Percentiles rank a stretch among this genome's conserved stretches.
Evolutionary conservation across 2,797 vertebrate genomes (phyloP).

Genomic region (Tapirus indicus): DNA sequence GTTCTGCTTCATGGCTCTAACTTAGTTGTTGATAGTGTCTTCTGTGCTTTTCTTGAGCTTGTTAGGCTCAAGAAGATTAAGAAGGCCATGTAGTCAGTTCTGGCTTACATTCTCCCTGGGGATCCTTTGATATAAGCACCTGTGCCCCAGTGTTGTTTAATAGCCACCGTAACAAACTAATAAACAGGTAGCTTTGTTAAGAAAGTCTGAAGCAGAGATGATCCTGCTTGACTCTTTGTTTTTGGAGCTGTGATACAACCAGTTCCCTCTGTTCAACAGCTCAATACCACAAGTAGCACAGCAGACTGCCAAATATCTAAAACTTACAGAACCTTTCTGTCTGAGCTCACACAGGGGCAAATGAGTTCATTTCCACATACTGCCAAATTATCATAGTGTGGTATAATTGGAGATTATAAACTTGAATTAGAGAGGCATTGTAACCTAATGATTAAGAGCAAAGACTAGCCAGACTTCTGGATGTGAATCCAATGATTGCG

Average conservation of each 20-base stretch:
- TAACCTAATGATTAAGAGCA: slow-evolving; percentile 23
- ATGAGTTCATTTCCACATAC: slow-evolving; percentile 24
- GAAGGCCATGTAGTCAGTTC: not conserved
- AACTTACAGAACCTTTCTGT: not conserved
- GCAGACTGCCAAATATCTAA: not conserved
- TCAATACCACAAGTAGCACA: not conserved
- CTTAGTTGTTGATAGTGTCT: not conserved
- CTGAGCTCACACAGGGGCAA: not conserved
- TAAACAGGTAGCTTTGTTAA: not conserved
- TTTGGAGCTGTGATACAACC: not conserved
- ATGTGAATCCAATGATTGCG: not conserved
- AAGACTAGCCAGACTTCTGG: not conserved
- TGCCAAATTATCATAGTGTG: not conserved
- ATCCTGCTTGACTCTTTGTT: not conserved
- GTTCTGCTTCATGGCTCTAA: not conserved
- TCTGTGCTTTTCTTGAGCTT: not conserved
- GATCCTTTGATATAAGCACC: not conserved
- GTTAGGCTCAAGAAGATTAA: not conserved
- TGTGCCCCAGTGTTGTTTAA: not conserved
- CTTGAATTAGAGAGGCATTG: not conserved
- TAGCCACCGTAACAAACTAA: not conserved
- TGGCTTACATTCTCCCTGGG: not conserved
- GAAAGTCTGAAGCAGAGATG: not conserved
- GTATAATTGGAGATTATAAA: slow-evolving; percentile 2
- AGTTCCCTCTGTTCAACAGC: not conserved